Conservation (phyloP, 37 sponge, comb jelly and placozoan species). For the Geodia barretti region DNA sequence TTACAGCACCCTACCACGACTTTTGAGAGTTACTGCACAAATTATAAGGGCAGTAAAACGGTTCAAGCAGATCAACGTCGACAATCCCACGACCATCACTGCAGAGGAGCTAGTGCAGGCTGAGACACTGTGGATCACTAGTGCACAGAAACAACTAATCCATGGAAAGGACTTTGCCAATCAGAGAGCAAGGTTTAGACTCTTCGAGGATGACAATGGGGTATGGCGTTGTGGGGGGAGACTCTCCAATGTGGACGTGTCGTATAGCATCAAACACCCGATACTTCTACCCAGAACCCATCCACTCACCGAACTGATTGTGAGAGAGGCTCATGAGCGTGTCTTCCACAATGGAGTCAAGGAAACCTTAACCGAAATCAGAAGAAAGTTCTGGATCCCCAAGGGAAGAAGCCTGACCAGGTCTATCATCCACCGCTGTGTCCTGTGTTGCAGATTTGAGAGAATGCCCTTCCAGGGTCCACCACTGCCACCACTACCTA, state of each 20-base stretch:
- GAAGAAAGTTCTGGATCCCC: conserved; percentile 25
- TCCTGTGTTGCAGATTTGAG: conserved; percentile 7
- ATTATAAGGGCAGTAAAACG: conserved; percentile 36
- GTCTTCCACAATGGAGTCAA: conserved; percentile 24
- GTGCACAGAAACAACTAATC: conserved; percentile 18
- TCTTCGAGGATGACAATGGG: conserved; percentile 15
- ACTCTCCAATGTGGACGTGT: conserved; percentile 35
- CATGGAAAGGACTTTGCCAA: conserved; percentile 28
- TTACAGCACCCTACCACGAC: conserved; percentile 33
- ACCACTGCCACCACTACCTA: conserved; percentile 22
- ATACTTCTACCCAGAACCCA: conserved; percentile 13
- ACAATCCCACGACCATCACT: conserved; percentile 9
- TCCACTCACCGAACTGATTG: conserved; percentile 4
- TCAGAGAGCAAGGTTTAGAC: neutral
- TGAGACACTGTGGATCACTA: conserved; percentile 32
- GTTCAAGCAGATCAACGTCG: conserved; percentile 17
- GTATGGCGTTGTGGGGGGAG: conserved; percentile 39
- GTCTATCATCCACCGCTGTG: neutral
- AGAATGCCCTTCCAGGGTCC: conserved; percentile 1
- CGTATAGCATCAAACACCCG: conserved; percentile 22
- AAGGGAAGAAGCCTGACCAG: neutral
- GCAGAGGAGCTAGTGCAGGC: conserved; percentile 19
- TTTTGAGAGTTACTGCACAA: conserved; percentile 49
- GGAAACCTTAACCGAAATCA: conserved; percentile 31
- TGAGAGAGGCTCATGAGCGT: neutral